Percentiles rank a stretch among this genome's conserved stretches.
Evolutionary conservation across 2,888 invertebrate genomes (phyloP).

Genomic region (Pristionchus japonicus): DNA sequence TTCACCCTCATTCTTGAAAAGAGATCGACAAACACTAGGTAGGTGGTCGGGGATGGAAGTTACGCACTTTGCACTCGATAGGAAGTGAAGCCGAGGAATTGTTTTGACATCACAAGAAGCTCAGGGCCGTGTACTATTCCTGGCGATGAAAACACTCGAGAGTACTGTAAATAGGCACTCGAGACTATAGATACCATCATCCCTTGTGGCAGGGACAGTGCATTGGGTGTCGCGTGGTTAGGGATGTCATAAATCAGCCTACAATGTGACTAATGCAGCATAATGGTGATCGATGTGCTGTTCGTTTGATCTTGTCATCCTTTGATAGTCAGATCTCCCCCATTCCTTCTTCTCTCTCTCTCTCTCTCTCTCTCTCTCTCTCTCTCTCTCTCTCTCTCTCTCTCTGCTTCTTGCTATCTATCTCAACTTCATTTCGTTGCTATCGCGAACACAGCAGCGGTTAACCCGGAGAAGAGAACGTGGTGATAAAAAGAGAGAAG

Average conservation of each 20-base stretch:
- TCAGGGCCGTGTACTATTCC: background rate
- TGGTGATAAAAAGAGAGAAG: background rate
- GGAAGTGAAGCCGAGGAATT: background rate
- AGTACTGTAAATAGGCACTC: background rate
- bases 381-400: background rate
- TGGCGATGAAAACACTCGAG: background rate
- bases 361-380: no score
- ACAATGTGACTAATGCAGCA: background rate
- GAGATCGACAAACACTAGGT: no score
- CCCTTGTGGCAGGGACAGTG: slow-evolving; percentile 1
- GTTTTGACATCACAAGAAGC: background rate
- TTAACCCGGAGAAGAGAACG: background rate
- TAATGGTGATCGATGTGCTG: background rate
- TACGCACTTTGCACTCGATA: no score
- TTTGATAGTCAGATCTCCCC: slow-evolving; percentile 17
- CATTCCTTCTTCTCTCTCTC: background rate
- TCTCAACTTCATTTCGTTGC: slow-evolving; percentile 1
- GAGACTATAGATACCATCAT: slow-evolving; percentile 6
- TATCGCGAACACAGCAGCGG: background rate
- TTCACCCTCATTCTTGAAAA: background rate
- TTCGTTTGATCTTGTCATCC: slow-evolving; percentile 19
- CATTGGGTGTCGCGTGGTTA: background rate
- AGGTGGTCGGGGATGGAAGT: no score
- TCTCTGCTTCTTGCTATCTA: background rate
- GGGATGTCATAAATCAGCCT: background rate